Base-by-base conservation (phyloP, 2,888 invertebrate species). In the Altica lythri region DNA sequence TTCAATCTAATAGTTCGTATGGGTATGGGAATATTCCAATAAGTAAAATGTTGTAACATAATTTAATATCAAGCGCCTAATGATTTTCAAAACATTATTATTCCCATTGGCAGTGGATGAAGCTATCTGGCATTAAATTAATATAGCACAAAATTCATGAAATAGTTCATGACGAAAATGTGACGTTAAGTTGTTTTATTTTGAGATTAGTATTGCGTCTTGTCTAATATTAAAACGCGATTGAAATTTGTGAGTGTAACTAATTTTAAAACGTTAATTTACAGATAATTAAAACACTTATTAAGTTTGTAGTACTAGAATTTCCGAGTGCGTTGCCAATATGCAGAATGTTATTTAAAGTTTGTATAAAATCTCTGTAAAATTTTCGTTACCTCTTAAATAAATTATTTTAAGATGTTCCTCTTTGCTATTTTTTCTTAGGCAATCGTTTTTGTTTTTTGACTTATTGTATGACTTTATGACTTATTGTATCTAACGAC, bases 221-320 rank as follows among this genome's bases (percentile, higher is more conserved):
- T 32, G 45, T 46, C 53, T 53, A 53, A 53, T 46, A 40, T 46
- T 53, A 46, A 46, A 53, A 42, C 42, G 16, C 40, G 32, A 47
- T 37, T 19, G 22, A 51, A 27, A 45, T 34, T 22, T 42, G 34
- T 34, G 34, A 34, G 34, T 14, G 49, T 22, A 49, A 27, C 44
- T 51, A 44, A 51, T 53, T 53, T 44, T 37, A 34, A 46, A 53
- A 47, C 34, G 25, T 40, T 46, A 17, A 53, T 42, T 49, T 49
- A 32, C 42, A 42, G 49, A 38, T 47, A 47, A 47, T 47, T 47
- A 47, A 47, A 47, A 38, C 18, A 18, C 37, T 47, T 47, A 29
- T 37, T 47, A 37, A 37, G n/a, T 25, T 27, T 9, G 37, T 34
- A 34, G 8, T 4, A 34, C 12, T 16, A 40, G 22, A 40, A n/a